phyloP scores from a whole-genome alignment of 2,113 vertebrate genomes.

The Synodontis membranacea region DNA sequence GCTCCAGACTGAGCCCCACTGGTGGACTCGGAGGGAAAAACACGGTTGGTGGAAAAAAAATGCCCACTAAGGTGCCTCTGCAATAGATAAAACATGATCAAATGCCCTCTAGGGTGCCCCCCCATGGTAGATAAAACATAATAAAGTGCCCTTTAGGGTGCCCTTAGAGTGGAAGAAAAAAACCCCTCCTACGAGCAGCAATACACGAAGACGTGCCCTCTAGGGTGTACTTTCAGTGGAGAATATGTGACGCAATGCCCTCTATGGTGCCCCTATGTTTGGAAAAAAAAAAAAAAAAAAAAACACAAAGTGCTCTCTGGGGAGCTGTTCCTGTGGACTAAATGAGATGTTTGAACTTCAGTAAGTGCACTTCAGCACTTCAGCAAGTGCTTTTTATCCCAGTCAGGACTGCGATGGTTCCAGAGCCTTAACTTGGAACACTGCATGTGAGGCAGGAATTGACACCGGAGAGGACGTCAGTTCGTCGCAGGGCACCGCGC shows the following conservation, averaged over 20 bases:
- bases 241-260: neutral
- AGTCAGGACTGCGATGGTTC: neutral
- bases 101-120: neutral
- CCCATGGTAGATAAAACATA: too few species aligned
- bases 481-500: neutral
- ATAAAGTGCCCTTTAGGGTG: neutral
- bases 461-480: neutral
- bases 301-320: neutral
- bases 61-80: neutral
- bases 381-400: neutral
- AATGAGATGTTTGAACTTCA: neutral
- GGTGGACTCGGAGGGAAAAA: neutral
- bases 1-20: neutral
- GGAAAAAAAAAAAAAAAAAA: too few species aligned
- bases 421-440: neutral
- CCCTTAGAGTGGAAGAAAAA: too few species aligned
- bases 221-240: neutral
- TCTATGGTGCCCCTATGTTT: neutral
- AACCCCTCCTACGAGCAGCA: neutral
- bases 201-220: neutral
- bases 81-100: neutral
- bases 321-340: neutral
- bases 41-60: neutral
- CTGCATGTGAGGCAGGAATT: neutral
- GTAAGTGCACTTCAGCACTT: neutral